A percentile compares a stretch with the other conserved stretches of the same genome.
Evolutionary conservation across 2,888 invertebrate species (phyloP).

Genomic region (Xanthia togata): DNA sequence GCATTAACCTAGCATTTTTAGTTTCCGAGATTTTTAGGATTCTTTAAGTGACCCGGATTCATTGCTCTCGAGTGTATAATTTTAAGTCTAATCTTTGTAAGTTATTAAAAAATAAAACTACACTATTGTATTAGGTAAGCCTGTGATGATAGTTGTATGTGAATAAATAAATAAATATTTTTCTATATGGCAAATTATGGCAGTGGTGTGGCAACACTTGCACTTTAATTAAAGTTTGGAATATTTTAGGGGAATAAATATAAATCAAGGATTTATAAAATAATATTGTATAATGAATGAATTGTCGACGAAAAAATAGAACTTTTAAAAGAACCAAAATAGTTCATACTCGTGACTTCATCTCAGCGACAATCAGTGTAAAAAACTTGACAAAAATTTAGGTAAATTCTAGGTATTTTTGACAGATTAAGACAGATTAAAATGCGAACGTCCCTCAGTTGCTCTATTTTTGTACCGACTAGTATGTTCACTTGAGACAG

Average conservation of each 20-base stretch:
- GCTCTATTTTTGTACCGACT: slow-evolving; percentile 39
- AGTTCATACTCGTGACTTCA: neutral
- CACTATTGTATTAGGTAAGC: no score
- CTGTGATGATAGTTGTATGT: no score
- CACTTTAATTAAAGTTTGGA: neutral
- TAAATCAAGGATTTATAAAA: neutral
- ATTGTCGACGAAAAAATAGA: no score
- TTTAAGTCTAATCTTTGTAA: no score
- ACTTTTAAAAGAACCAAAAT: neutral
- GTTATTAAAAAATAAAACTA: no score
- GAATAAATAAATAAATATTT: no score
- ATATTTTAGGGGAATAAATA: neutral
- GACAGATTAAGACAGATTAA: neutral
- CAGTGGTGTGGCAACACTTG: neutral
- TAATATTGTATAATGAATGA: neutral
- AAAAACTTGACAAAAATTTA: neutral
- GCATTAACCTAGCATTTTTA: no score
- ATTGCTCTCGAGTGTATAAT: no score
- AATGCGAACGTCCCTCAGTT: neutral
- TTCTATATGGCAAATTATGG: no score
- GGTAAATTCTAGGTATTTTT: neutral
- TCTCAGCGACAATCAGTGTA: neutral
- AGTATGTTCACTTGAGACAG: slow-evolving; percentile 60
- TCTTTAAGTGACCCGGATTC: no score
- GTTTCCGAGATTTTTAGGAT: no score